Evolutionary conservation across 2,113 vertebrate genomes (phyloP).

Genomic region (Orcinus orca): DNA sequence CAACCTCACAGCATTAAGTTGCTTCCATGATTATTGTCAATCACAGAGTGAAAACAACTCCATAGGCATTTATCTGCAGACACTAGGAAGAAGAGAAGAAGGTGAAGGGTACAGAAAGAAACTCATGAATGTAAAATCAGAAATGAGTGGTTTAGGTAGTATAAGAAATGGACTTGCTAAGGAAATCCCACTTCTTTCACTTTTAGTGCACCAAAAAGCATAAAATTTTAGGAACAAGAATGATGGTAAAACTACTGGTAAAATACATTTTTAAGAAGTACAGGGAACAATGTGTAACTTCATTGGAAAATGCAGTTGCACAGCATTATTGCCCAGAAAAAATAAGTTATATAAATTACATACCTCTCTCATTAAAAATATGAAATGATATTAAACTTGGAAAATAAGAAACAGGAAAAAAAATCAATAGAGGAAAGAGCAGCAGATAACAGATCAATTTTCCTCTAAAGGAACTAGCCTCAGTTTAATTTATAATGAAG

Average conservation of each 20-base stretch:
- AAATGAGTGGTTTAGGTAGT: background rate
- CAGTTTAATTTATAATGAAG: background rate
- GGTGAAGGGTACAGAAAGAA: background rate
- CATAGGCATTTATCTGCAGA: background rate
- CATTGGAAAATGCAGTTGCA: background rate
- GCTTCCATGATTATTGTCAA: background rate
- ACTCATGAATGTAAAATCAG: background rate
- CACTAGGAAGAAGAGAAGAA: background rate
- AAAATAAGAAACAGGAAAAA: background rate
- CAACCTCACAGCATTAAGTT: background rate
- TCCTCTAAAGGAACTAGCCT: background rate
- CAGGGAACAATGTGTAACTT: background rate
- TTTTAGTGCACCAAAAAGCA: background rate
- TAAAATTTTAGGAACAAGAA: background rate
- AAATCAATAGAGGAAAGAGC: background rate
- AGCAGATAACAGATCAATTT: background rate
- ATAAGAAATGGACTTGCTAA: background rate
- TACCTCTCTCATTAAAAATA: background rate
- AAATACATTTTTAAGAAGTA: background rate
- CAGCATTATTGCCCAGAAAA: background rate
- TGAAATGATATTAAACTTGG: background rate
- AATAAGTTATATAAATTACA: background rate
- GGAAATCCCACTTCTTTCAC: background rate
- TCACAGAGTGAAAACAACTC: background rate
- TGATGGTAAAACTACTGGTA: background rate